Conservation (phyloP, 2,797 vertebrate species). For the Myotis vivesi region DNA sequence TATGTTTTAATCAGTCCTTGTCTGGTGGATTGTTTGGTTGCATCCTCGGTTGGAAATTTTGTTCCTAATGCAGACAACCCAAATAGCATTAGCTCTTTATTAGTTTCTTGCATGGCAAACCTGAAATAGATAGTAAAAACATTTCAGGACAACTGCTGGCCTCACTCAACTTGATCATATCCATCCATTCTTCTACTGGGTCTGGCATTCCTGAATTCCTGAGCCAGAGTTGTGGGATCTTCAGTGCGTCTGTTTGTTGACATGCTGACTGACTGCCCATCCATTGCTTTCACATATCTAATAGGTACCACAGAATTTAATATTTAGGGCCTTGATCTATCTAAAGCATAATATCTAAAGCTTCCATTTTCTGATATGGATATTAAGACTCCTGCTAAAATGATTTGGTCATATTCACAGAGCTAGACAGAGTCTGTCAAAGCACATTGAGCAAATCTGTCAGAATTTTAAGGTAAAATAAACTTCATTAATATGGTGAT, state of each 20-base stretch:
- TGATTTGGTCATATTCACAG: not conserved
- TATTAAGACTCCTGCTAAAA: not conserved
- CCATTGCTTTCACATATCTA: not conserved
- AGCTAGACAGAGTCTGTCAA: not conserved
- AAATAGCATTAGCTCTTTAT: not conserved
- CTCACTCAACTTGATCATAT: not conserved
- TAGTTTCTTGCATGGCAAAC: not conserved
- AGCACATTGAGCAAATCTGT: not conserved
- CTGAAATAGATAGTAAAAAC: not conserved
- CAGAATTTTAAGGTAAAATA: slow-evolving; percentile 18
- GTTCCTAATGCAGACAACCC: not conserved
- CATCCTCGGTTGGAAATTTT: not conserved
- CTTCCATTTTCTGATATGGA: not conserved
- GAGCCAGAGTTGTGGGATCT: not conserved
- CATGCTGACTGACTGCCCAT: not conserved
- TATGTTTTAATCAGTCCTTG: not conserved
- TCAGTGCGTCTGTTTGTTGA: not conserved
- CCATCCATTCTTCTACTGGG: not conserved
- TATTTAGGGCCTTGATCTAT: not conserved
- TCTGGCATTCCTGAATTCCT: not conserved
- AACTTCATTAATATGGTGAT: not conserved
- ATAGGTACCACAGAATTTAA: not conserved
- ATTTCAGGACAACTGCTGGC: not conserved
- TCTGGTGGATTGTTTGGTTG: not conserved
- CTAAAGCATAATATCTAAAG: not conserved